Evolutionary conservation across 2,113 vertebrate species (phyloP).

Genomic region (Elephas maximus): DNA sequence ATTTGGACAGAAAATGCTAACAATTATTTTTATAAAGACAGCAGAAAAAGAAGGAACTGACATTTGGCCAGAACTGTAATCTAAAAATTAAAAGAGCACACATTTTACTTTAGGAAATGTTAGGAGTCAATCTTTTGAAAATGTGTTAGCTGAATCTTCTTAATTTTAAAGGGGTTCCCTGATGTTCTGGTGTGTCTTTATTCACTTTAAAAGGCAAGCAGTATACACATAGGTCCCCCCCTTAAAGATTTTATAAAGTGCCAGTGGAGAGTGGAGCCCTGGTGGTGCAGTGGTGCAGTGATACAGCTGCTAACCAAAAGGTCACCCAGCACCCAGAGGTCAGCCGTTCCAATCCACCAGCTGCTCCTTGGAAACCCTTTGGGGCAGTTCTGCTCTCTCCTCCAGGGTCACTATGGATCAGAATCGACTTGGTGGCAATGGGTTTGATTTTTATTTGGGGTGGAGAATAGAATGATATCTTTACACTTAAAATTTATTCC

Average conservation of each 20-base stretch:
- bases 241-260: neutral
- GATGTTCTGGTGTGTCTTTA: neutral
- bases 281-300: no score
- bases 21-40: constrained; percentile 66
- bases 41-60: neutral
- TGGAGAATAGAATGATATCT: neutral
- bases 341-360: no score
- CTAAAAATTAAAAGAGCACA: neutral
- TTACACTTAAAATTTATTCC: constrained; percentile 17
- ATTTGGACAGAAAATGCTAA: neutral
- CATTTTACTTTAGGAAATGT: neutral
- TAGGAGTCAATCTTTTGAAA: constrained; percentile 12
- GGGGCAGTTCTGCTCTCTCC: no score
- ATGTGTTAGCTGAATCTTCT: neutral
- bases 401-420: no score
- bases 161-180: constrained; percentile 1
- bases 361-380: no score
- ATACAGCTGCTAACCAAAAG: no score
- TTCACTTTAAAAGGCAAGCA: neutral
- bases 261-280: neutral
- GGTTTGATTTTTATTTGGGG: no score
- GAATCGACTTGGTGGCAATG: no score
- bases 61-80: neutral
- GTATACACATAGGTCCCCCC: neutral
- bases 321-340: no score